Conservation (phyloP, 2,888 invertebrate species). For the Xestobium rufovillosum region DNA sequence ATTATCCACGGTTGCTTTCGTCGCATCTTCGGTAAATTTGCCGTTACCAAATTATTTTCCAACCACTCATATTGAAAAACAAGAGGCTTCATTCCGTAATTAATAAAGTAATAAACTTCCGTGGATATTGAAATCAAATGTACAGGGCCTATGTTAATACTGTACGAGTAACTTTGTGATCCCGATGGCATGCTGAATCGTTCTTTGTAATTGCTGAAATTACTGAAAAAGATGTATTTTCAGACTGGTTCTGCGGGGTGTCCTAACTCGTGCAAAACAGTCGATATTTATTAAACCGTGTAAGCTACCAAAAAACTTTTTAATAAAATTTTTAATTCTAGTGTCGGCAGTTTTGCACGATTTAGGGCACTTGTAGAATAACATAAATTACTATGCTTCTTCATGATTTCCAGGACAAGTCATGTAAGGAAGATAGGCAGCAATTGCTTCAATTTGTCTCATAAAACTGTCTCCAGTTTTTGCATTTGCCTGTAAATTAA, state of each 20-base stretch:
- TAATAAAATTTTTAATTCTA: conserved; percentile 3
- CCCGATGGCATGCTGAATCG: conserved; percentile 80
- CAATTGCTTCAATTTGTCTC: conserved; percentile 75
- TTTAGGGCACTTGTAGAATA: too few species aligned
- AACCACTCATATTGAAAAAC: conserved; percentile 74
- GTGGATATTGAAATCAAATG: conserved; percentile 85
- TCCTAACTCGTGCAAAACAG: too few species aligned
- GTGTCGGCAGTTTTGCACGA: background rate
- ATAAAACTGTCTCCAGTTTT: conserved; percentile 78
- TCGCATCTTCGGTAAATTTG: conserved; percentile 61
- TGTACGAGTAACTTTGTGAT: conserved; percentile 62
- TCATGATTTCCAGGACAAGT: conserved; percentile 79
- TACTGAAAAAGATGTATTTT: conserved; percentile 47
- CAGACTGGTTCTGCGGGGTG: too few species aligned
- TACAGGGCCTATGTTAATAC: conserved; percentile 75
- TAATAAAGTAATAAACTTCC: conserved; percentile 80
- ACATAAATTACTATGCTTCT: conserved; percentile 54
- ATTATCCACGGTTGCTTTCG: conserved; percentile 69
- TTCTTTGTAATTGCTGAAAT: conserved; percentile 83
- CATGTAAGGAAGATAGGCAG: conserved; percentile 80
- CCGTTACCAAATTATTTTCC: conserved; percentile 59
- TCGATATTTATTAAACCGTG: background rate
- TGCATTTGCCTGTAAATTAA: conserved; percentile 56
- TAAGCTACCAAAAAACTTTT: too few species aligned
- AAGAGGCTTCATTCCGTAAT: conserved; percentile 70